Base-by-base conservation (phyloP, 2,888 invertebrate species). In the Junonia oenone region DNA sequence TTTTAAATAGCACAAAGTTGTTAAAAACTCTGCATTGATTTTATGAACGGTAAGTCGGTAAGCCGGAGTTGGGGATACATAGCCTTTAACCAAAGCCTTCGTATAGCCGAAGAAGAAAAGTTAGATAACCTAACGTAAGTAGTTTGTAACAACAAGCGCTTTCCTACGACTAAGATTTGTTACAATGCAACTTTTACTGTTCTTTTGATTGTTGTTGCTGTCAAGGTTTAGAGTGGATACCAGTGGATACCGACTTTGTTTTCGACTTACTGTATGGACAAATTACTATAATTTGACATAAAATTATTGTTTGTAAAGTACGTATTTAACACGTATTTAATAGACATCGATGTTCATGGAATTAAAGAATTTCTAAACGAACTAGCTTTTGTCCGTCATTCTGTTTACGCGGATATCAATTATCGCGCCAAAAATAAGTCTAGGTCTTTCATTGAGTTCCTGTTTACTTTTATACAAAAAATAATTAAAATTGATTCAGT, bases 81-180 rank as follows among this genome's bases (percentile, higher is more conserved):
- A 71, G 72, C 71, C 50, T 55, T 74, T 68, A 71, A 68, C 67
- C 67, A 67, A 73, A 69, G 69, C 71, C 73, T 71, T 73, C 66
- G 61, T 64, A 51, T 38, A 74, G 61, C 61, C 58, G 64, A 61
- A 67, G 63, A 61, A 69, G 69, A 66, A 74, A 81, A 83, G 72
- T 83, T 81, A 75, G 75, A 81, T 79, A 76, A 72, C 63, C 69
- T 70, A 71, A 68, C 71, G 67, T 71, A 74, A 76, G 74, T 72
- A 75, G 73, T 78, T 79, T 62, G 67, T 62, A 71, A 65, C 64
- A 59, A 73, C 72, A 72, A 74, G 69, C 71, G 67, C 68, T 73
- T 74, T 71, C 67, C 63, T 66, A 68, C 64, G 63, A 65, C 61
- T 67, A 66, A 66, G 66, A 68, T 71, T 71, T 67, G 64, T 64